These are phyloP conservation scores for Lytechinus variegatus DNA, from an alignment of 35 echinoderm and acorn worm genomes.

Conservation along the genomic window DNA sequence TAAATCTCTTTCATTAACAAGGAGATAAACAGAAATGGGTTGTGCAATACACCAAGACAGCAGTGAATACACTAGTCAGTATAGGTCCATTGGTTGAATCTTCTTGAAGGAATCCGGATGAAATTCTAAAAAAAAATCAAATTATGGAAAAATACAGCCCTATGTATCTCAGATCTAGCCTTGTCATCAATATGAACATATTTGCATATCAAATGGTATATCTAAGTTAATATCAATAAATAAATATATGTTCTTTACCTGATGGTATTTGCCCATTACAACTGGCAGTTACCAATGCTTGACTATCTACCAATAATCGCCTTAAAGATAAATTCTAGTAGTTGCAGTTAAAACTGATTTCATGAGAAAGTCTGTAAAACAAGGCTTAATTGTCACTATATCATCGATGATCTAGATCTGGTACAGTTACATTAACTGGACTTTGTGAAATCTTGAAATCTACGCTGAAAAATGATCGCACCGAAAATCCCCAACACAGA, in stretches of 20 bases:
- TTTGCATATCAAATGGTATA: not conserved
- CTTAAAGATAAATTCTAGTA: too few species aligned
- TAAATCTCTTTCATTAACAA: not conserved
- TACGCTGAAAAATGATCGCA: too few species aligned
- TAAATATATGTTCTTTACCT: not conserved
- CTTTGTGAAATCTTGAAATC: too few species aligned
- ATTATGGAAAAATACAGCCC: not conserved
- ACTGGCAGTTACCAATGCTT: not conserved
- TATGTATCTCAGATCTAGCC: not conserved
- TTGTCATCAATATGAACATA: not conserved
- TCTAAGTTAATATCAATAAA: not conserved
- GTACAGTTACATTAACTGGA: too few species aligned
- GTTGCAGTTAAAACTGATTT: too few species aligned
- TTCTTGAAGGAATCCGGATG: too few species aligned
- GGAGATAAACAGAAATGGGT: not conserved
- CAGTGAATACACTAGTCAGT: not conserved
- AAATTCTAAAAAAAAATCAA: not conserved
- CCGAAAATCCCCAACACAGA: too few species aligned
- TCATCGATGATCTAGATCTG: too few species aligned
- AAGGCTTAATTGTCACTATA: too few species aligned
- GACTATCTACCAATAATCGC: not conserved
- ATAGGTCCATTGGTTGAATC: too few species aligned
- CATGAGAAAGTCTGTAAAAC: too few species aligned
- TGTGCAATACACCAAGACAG: not conserved
- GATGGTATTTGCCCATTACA: not conserved